Evolutionary conservation across 53 echinoderm and acorn worm species (phyloP).

Genomic region (Holothuria scabra): DNA sequence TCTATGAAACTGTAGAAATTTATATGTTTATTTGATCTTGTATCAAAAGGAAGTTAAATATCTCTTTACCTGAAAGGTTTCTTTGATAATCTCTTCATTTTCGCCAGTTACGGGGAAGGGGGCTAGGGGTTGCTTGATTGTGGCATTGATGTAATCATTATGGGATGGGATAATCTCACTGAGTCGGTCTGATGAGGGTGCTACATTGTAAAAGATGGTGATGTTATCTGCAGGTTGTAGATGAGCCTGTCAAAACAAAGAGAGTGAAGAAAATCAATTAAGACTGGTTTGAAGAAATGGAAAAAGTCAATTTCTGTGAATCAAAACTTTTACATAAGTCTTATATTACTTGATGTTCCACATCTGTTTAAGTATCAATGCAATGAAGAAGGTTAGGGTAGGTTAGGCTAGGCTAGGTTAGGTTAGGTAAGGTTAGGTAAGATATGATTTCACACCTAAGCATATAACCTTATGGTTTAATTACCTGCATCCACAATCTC

Average conservation of each 20-base stretch:
- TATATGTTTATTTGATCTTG: neutral
- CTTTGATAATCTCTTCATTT: constrained; percentile 82
- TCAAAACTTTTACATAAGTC: neutral
- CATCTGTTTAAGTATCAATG: too few relatives aligned
- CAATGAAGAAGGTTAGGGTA: too few relatives aligned
- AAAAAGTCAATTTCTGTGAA: neutral
- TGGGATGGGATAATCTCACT: constrained; percentile 78
- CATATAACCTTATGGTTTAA: too few relatives aligned
- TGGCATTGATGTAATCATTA: constrained; percentile 81
- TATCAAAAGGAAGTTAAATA: too few relatives aligned
- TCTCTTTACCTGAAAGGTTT: constrained; percentile 80
- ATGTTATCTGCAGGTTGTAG: constrained; percentile 87
- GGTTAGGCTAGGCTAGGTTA: too few relatives aligned
- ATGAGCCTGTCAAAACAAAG: constrained; percentile 62
- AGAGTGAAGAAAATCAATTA: neutral
- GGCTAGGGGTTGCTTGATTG: constrained; percentile 84
- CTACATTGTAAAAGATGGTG: constrained; percentile 88
- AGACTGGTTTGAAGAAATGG: neutral
- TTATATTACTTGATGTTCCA: too few relatives aligned
- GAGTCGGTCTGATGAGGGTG: constrained; percentile 72
- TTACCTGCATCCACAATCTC: too few relatives aligned
- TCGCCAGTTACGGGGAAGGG: constrained; percentile 61
- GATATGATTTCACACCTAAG: too few relatives aligned
- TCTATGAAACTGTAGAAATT: neutral
- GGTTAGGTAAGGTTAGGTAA: too few relatives aligned